phyloP scores from a whole-genome alignment of 2,888 invertebrate species.

The Pristionchus japonicus region DNA sequence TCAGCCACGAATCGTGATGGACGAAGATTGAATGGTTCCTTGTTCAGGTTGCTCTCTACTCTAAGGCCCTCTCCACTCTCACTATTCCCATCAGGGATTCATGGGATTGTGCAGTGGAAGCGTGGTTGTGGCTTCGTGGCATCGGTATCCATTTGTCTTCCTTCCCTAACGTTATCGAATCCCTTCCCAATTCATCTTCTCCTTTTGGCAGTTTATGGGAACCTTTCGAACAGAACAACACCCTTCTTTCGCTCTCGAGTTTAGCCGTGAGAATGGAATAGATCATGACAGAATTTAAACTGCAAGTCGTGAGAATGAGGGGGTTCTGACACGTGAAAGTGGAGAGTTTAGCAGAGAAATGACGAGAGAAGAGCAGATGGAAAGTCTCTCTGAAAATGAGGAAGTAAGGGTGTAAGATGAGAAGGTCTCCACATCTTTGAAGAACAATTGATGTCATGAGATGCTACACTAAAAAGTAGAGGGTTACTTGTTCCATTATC shows the following conservation, averaged over 20 bases:
- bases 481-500: not conserved
- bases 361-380: not conserved
- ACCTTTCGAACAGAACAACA: not conserved
- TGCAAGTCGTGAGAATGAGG: conserved; percentile 19
- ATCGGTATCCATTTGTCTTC: conserved; percentile 36
- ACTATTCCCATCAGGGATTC: conserved; percentile 41
- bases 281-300: not conserved
- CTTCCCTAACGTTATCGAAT: too few species aligned
- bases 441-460: not conserved
- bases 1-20: too few species aligned
- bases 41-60: conserved; percentile 25
- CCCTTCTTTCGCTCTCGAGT: not conserved
- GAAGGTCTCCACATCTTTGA: not conserved
- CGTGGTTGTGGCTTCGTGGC: conserved; percentile 47
- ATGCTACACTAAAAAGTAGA: not conserved
- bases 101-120: conserved; percentile 47
- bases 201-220: not conserved
- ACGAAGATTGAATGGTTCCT: not conserved
- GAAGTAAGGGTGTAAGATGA: not conserved
- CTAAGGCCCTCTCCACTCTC: conserved; percentile 22
- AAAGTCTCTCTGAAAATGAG: not conserved
- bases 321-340: not conserved
- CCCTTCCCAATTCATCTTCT: not conserved
- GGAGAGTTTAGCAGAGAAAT: not conserved
- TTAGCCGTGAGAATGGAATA: not conserved